Base-by-base conservation (phyloP, 2,888 invertebrate species). In the Amiota communis region DNA sequence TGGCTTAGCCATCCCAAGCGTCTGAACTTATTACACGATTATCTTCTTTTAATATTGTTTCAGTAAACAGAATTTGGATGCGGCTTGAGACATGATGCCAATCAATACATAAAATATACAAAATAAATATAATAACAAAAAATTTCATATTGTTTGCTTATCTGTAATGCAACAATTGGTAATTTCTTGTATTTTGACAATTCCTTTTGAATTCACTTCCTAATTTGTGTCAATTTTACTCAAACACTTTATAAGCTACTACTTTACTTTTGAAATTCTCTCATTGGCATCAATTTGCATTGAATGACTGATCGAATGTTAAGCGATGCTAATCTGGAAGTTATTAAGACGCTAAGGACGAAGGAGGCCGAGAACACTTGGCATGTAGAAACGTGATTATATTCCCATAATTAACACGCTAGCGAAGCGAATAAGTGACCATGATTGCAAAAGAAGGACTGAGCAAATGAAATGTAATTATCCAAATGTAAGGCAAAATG, bases 381-480 rank as follows among this genome's bases (percentile, higher is more conserved):
- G 83, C 83, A 84, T 86, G 86, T 81, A 83, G 84, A 79, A 83
- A 83, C 82, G 83, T 80, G 83, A 84, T 84, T 84, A 84, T 86
- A 83, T 83, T 81, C 86, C 81, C 86, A 86, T 86, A 83, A 83
- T 83, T 83, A 83, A 83, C 85, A 86, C 86, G 85, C 86, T 81
- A 82, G 81, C 83, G 83, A 84, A 75, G 83, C 75, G 77, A 75
- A 68, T 77, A 79, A 77, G 74, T 77, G 77, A 77, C 69, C 69
- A 74, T 72, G 73, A 56, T 68, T 53, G 59, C 59, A 10, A 59
- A 20, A 59, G 20, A 17, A 17, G 20, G 20, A 59, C 53, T 51
- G 59, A 20, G 59, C 20, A 20, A 9, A 11, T 20, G 17, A 63
- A 63, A 23, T 46, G 13, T 12, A 63, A 63, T 12, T 11, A 17